A percentile compares a stretch with the other conserved stretches of the same genome.
Conservation (phyloP, 1,140 invertebrate genomes). For the Anthonomus grandis region DNA sequence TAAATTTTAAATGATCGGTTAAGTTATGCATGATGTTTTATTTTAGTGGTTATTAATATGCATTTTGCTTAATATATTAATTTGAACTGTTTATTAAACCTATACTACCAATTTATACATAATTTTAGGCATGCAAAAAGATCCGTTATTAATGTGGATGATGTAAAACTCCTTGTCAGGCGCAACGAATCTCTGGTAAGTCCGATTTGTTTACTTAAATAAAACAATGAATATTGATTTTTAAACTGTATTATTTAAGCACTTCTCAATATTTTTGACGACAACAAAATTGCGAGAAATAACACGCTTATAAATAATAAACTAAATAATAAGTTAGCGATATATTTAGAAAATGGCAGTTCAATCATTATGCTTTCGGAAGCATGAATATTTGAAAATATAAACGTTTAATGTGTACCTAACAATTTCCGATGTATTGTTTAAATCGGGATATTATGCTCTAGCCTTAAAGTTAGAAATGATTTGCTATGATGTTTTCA, state of each 20-base stretch:
- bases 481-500: too few relatives aligned
- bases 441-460: too few relatives aligned
- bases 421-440: too few relatives aligned
- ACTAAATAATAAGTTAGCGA: neutral
- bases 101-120: too few relatives aligned
- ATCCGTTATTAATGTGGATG: slow-evolving; percentile 52
- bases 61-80: too few relatives aligned
- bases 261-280: slow-evolving; percentile 10
- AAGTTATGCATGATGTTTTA: too few relatives aligned
- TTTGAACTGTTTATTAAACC: too few relatives aligned
- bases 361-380: neutral
- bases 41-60: too few relatives aligned
- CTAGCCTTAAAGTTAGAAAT: too few relatives aligned
- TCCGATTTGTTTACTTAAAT: neutral
- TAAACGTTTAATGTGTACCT: too few relatives aligned
- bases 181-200: slow-evolving; percentile 54
- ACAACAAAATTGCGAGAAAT: neutral
- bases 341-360: neutral
- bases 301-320: neutral
- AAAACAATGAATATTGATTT: neutral
- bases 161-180: slow-evolving; percentile 54
- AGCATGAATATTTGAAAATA: too few relatives aligned
- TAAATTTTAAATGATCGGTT: too few relatives aligned
- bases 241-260: neutral
- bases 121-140: slow-evolving; percentile 56